Base-by-base conservation (phyloP, 2,113 vertebrate species). In the Uria lomvia region DNA sequence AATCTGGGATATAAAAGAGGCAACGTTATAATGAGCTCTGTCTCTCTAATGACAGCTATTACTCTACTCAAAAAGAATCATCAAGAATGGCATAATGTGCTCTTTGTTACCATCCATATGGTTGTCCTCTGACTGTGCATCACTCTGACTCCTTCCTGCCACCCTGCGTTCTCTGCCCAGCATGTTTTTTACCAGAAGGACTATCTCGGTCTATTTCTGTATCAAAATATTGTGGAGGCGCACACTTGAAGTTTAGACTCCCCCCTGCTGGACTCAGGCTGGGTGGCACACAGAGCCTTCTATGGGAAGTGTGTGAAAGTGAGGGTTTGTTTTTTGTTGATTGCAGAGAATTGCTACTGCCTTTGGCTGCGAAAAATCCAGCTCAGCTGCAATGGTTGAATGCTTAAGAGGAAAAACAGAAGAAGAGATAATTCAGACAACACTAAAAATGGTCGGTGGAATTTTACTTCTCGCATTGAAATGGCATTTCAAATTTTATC, bases 331-430 rank as follows among this genome's bases (percentile, higher is more conserved):
- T 79, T 88, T 63, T 88, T 32, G 50, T 42, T 47, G 22, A n/a
- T 88, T 86, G 60, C 90, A 97, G 97, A 71, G 18, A 42, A 74
- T 92, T 53, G 88, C 92, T 78, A 5, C 49, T 42, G 20, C 34
- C 56, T n/a, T 36, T 42, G 90, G 78, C 88, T 97, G 97, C 52
- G 45, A 86, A 29, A 79, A 50, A 58, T 56, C 56, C 49, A 95
- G 42, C 42, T 96, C 97, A 17, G 90, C 88, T 63, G 90, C 86
- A 62, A 42, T 79, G 45, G 94, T 97, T 27, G 59, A 90, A 49
- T 97, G 96, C 94, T 59, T 97, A 63, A 94, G 79, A 93, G 87
- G 14, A 30, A 96, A 96, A 91, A 88, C 95, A 12, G 94, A 94
- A 66, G 90, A 94, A n/a, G 94, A 97, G n/a, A 40, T 96, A 22